Evolutionary conservation across 2,888 invertebrate species (phyloP).

Genomic region (Polyploca ridens): DNA sequence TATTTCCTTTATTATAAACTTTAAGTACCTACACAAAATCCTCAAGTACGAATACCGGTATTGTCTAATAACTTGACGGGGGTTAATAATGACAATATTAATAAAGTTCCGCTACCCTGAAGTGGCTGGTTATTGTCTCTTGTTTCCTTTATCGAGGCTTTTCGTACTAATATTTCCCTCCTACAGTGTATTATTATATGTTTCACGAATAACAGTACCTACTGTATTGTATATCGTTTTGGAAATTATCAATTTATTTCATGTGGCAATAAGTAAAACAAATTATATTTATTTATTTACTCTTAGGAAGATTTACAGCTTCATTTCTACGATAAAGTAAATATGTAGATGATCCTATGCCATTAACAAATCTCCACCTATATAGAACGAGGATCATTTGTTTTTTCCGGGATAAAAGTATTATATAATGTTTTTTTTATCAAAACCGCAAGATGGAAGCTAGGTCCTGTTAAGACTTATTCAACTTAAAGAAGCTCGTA

Average conservation of each 20-base stretch:
- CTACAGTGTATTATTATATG: conserved; percentile 27
- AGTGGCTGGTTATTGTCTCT: conserved; percentile 39
- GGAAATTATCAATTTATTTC: neutral
- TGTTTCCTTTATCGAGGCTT: conserved; percentile 35
- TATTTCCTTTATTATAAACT: too few species aligned
- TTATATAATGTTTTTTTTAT: too few species aligned
- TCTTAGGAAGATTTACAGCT: too few species aligned
- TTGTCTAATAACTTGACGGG: conserved; percentile 27
- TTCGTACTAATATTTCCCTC: conserved; percentile 31
- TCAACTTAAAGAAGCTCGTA: neutral
- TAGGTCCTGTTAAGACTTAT: too few species aligned
- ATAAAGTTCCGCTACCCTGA: conserved; percentile 49
- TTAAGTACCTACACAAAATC: too few species aligned
- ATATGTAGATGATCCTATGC: too few species aligned
- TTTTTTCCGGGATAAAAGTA: too few species aligned
- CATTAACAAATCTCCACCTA: too few species aligned
- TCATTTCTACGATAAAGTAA: too few species aligned
- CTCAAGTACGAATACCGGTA: conserved; percentile 11
- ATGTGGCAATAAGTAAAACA: neutral
- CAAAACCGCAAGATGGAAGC: too few species aligned
- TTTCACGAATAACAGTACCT: conserved; percentile 20
- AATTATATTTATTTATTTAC: too few species aligned
- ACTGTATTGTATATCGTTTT: neutral
- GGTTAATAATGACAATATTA: conserved; percentile 58
- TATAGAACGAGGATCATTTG: too few species aligned